These are phyloP conservation scores for Todiramphus chloris DNA, from an alignment of 2,113 vertebrate species.

Conservation along the genomic window DNA sequence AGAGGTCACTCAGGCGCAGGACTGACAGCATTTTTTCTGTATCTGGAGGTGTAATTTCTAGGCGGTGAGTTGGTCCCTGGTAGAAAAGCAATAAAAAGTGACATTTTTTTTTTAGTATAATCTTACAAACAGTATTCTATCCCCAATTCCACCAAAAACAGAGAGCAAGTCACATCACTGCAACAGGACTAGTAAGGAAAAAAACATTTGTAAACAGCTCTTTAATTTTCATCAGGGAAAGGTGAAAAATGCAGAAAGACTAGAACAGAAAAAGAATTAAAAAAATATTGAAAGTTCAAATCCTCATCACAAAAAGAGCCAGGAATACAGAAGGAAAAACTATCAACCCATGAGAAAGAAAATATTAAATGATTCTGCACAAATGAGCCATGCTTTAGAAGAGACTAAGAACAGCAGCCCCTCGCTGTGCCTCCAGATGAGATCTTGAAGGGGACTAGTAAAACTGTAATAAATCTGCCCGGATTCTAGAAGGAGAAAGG, in stretches of 20 bases:
- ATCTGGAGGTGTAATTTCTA: conserved; percentile 79
- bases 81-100: neutral
- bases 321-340: neutral
- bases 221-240: neutral
- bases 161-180: neutral
- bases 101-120: neutral
- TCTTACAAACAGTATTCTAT: neutral
- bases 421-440: neutral
- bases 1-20: conserved; percentile 85
- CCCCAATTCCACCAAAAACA: neutral
- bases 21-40: conserved; percentile 76
- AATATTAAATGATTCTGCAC: neutral
- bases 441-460: neutral
- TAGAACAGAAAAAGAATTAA: neutral
- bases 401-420: neutral
- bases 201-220: neutral
- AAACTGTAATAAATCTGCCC: neutral
- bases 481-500: neutral
- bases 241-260: neutral
- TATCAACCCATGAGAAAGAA: neutral
- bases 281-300: neutral
- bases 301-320: neutral
- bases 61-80: conserved; percentile 80
- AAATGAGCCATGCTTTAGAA: neutral
- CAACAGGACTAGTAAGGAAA: neutral